These are phyloP conservation scores for Acrossocheilus wenchowensis DNA, from an alignment of 2,797 vertebrate genomes.

Conservation along the genomic window DNA sequence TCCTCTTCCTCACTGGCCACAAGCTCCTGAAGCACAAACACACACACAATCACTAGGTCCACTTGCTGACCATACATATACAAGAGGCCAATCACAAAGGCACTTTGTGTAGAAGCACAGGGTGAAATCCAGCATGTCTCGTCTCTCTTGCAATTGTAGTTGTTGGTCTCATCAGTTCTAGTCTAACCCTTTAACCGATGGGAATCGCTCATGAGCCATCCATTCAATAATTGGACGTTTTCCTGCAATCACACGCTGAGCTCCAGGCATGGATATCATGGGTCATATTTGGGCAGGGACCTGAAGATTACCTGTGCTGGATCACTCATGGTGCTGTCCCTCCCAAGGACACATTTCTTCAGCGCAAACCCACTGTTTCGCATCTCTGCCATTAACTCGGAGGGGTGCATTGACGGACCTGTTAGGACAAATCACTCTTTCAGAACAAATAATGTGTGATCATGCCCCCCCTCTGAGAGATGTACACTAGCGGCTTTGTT, in stretches of 20 bases:
- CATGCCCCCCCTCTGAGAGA: constrained; percentile 84
- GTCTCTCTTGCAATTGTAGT: constrained; percentile 45
- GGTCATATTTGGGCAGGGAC: constrained; percentile 78
- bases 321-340: constrained; percentile 95
- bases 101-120: constrained; percentile 24
- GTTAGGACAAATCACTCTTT: constrained; percentile 96
- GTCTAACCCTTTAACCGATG: constrained; percentile 56
- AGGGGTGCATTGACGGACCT: constrained; percentile 99
- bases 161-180: constrained; percentile 59
- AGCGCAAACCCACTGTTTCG: constrained; percentile 99
- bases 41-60: neutral
- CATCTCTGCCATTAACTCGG: constrained; percentile 99
- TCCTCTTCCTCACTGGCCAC: constrained; percentile 95
- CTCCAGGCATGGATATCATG: constrained; percentile 75
- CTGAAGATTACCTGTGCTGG: constrained; percentile 95
- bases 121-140: constrained; percentile 17
- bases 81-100: constrained; percentile 26
- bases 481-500: constrained; percentile 95
- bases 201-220: constrained; percentile 53
- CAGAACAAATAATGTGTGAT: constrained; percentile 90
- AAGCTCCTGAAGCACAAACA: constrained; percentile 81
- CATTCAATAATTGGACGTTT: constrained; percentile 75
- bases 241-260: constrained; percentile 77
- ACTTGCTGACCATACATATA: neutral
- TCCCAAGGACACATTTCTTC: constrained; percentile 99